Evolutionary conservation across 2,888 invertebrate species (phyloP), one percentile per base, ranked within the genome.

Genomic region (Cheilosia urbana): DNA sequence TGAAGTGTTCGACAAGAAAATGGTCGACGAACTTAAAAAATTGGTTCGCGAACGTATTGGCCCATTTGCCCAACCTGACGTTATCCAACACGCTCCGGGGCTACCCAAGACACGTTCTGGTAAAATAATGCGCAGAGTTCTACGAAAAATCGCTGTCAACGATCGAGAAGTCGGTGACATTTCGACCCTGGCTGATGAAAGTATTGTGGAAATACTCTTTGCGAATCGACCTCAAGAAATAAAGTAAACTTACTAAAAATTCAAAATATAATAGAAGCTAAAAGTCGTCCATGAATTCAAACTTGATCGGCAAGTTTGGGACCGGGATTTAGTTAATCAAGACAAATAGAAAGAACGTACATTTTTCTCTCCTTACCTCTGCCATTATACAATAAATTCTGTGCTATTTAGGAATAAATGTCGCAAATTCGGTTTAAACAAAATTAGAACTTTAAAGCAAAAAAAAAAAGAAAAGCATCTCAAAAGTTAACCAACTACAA

Each of bases 81-180:
- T 96, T 45, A 96, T 99, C 77, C 99, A 99, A 88, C 95, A 97
- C 91, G 98, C 99, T 0, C 97, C 98, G 0, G 97, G 96, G 0
- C 93, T 99, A 87, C 99, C 99, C 0, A 99, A 99, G 93, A 99
- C 99, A 0, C 94, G 99, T 60, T 99, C 99, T 0, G 99, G 99
- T 2, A 99, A 99, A 93, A 99, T 99, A 83, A 99, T 99, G 97
- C 94, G 99, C 82, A 94, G 99, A 87, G 96, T 99, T 78, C 93
- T 99, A 83, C 94, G 98, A 87, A 98, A 99, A 93, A 96, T 99
- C 15, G 99, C 99, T 0, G 93, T 96, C 2, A 97, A 97, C 47
- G 98, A 99, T 90, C 93, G 93, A 58, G 95, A 98, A 88, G 95
- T 99, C 49, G 99, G 99, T 4, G 99, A 99, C 92, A 95, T 95